Evolutionary conservation across 1,140 invertebrate genomes (phyloP), one percentile per base, ranked within the genome.

Genomic region (Planococcus citri): DNA sequence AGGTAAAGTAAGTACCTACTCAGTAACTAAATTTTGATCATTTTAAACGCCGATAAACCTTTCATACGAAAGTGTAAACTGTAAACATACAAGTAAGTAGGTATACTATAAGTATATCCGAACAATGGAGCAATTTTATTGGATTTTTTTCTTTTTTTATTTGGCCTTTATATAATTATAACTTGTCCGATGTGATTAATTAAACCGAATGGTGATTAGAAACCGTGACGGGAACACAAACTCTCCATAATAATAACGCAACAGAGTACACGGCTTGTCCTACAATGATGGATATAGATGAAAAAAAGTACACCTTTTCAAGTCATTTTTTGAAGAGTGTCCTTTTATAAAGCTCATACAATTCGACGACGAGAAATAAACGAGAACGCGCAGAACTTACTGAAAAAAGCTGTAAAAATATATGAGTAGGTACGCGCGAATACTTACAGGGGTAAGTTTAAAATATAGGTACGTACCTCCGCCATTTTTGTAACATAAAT

Each of bases 401-500:
- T 14, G 14, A 51, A 14, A 14, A 14, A 14, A 14, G 14, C n/a
- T 51, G 14, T n/a, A 14, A 51, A 51, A n/a, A n/a, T n/a, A n/a
- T n/a, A n/a, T n/a, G n/a, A n/a, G n/a, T n/a, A n/a, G n/a, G n/a
- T n/a, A n/a, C n/a, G n/a, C n/a, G n/a, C n/a, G n/a, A n/a, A n/a
- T n/a, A n/a, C n/a, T n/a, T n/a, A n/a, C n/a, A n/a, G n/a, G n/a
- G n/a, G n/a, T n/a, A n/a, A n/a, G n/a, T n/a, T n/a, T n/a, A n/a
- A n/a, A n/a, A n/a, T n/a, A n/a, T n/a, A n/a, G 17, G n/a, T 1
- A 83, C 85, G 85, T 77, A 91, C 90, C 91, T 76, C 91, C 91
- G 71, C 91, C 90, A 81, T 93, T 92, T 78, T 90, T 90, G 82
- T 92, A 93, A 78, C 89, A 92, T 64, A 92, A 83, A 79, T 92